A percentile compares a stretch with the other conserved stretches of the same genome.
These are phyloP conservation scores for Cliona cf. orientalis DNA, from an alignment of 37 sponge, comb jelly and placozoan species.

Conservation along the genomic window DNA sequence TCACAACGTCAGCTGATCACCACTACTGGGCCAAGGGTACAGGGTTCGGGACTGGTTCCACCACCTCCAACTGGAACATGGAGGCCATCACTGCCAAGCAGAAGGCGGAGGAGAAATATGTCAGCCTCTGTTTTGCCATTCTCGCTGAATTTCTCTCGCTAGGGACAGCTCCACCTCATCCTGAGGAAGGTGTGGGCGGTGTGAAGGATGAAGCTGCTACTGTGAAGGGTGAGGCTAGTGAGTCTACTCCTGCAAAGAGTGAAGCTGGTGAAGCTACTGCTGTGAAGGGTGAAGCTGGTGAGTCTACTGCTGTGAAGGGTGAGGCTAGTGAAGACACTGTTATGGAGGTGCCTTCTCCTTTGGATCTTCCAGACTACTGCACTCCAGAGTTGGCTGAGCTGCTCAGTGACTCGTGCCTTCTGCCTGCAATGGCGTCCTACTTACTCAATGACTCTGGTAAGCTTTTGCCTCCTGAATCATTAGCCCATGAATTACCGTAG, in stretches of 20 bases:
- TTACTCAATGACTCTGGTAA: constrained; percentile 86
- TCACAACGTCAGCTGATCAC: constrained; percentile 33
- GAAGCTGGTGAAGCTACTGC: not conserved
- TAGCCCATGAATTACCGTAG: no score
- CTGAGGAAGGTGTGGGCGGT: not conserved
- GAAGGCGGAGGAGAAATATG: constrained; percentile 71
- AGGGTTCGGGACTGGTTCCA: constrained; percentile 91
- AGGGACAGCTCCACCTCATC: not conserved
- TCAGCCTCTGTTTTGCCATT: constrained; percentile 63
- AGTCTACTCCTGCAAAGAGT: not conserved
- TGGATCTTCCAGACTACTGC: constrained; percentile 16
- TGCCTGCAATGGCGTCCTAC: constrained; percentile 81
- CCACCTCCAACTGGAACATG: constrained; percentile 83
- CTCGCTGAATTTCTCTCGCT: constrained; percentile 46
- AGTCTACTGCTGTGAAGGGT: not conserved
- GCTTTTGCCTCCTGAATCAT: no score
- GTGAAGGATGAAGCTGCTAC: constrained; percentile 1
- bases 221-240: constrained; percentile 8
- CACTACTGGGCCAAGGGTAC: constrained; percentile 94
- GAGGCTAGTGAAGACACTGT: not conserved
- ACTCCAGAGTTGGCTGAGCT: constrained; percentile 25
- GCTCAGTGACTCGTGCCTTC: constrained; percentile 67
- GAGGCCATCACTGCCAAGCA: constrained; percentile 61
- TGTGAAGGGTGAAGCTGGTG: not conserved
- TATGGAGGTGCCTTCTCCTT: not conserved